phyloP scores from a whole-genome alignment of 2,888 invertebrate genomes.

The Chloroclystis v-ata region DNA sequence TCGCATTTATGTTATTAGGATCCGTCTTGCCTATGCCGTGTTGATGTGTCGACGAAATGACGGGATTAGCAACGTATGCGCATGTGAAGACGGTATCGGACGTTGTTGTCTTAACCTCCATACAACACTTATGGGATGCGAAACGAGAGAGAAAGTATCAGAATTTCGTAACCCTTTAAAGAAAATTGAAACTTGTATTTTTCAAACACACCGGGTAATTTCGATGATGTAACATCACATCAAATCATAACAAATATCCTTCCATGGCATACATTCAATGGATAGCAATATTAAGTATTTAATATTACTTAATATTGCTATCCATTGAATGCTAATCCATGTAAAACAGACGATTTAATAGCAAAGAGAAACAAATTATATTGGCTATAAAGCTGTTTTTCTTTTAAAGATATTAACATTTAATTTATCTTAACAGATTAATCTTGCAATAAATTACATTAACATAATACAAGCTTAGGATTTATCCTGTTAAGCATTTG shows the following conservation, averaged over 20 bases:
- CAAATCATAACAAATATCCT: slow-evolving; percentile 6
- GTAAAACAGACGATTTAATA: slow-evolving; percentile 6
- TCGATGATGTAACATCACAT: background rate
- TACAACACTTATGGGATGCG: slow-evolving; percentile 60
- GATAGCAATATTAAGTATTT: too few relatives aligned
- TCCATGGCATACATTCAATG: too few relatives aligned
- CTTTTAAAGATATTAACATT: slow-evolving; percentile 18
- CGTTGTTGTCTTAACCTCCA: slow-evolving; percentile 74
- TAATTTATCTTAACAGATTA: slow-evolving; percentile 17
- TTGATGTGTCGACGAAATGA: slow-evolving; percentile 22
- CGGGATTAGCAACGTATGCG: slow-evolving; percentile 48
- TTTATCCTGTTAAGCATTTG: slow-evolving; percentile 16
- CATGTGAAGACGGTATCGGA: slow-evolving; percentile 46
- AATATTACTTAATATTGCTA: too few relatives aligned
- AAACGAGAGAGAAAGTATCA: slow-evolving; percentile 68
- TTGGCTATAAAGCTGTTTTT: slow-evolving; percentile 11
- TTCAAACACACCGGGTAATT: background rate
- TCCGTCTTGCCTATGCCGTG: too few relatives aligned
- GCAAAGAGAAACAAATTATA: slow-evolving; percentile 18
- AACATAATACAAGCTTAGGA: slow-evolving; percentile 5
- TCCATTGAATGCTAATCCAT: too few relatives aligned
- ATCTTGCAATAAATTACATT: slow-evolving; percentile 11
- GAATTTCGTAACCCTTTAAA: slow-evolving; percentile 64
- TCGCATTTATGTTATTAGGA: too few relatives aligned
- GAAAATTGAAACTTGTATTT: slow-evolving; percentile 37